A percentile compares a stretch with the other conserved stretches of the same genome.
Conservation (phyloP, 2,797 vertebrate species). For the Clangula hyemalis region DNA sequence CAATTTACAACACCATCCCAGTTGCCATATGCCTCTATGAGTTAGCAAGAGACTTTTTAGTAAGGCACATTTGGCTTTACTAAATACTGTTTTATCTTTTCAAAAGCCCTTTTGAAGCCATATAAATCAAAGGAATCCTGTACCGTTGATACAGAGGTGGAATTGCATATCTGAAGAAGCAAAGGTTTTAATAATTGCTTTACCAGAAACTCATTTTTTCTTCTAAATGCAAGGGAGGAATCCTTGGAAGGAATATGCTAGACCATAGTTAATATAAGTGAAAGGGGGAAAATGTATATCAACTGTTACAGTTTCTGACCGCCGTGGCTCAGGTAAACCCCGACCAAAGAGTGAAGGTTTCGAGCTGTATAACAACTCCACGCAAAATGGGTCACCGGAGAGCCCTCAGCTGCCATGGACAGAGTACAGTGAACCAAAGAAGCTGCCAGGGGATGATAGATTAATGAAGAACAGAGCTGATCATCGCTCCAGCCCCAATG, state of each 20-base stretch:
- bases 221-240: not conserved
- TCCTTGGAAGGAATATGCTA: not conserved
- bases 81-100: not conserved
- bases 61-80: not conserved
- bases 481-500: conserved; percentile 98
- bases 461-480: conserved; percentile 93
- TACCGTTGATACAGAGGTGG: not conserved
- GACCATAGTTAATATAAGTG: not conserved
- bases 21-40: conserved; percentile 17
- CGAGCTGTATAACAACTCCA: conserved; percentile 92
- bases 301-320: conserved; percentile 85
- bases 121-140: not conserved
- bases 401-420: conserved; percentile 92
- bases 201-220: not conserved
- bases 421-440: conserved; percentile 93
- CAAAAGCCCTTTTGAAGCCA: not conserved
- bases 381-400: conserved; percentile 94
- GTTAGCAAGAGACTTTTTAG: not conserved
- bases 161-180: not conserved
- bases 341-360: conserved; percentile 99
- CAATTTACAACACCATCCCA: not conserved
- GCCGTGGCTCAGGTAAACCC: conserved; percentile 90
- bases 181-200: not conserved
- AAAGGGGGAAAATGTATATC: conserved; percentile 22
- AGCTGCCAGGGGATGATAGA: conserved; percentile 88